phyloP scores from a whole-genome alignment of 2,797 vertebrate genomes.

The Monodelphis domestica region DNA sequence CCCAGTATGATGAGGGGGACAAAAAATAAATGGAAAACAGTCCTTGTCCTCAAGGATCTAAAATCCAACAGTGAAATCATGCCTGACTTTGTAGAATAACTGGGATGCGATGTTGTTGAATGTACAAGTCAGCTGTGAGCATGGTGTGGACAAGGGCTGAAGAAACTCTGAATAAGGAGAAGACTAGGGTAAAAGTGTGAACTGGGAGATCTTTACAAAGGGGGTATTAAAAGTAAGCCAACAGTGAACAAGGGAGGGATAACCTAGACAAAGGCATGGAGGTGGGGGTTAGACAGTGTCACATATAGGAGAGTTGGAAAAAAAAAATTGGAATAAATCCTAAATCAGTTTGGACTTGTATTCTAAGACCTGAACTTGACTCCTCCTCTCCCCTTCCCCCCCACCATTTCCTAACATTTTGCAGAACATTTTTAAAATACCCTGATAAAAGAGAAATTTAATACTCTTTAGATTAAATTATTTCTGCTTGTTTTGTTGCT shows the following conservation, averaged over 20 bases:
- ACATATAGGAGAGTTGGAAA: background rate
- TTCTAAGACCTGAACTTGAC: background rate
- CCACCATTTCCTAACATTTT: conserved; percentile 23
- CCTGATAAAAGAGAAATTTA: conserved; percentile 33
- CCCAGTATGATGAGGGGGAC: background rate
- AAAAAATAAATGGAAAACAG: background rate
- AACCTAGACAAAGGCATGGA: background rate
- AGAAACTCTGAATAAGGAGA: background rate
- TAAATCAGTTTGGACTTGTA: background rate
- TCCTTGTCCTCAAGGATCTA: background rate
- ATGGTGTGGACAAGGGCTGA: background rate
- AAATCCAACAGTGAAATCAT: background rate
- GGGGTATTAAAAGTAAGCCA: background rate
- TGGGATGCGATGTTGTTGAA: background rate
- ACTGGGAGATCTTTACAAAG: background rate
- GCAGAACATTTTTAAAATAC: conserved; percentile 45
- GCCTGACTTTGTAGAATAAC: background rate
- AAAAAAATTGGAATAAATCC: background rate
- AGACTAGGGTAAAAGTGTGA: background rate
- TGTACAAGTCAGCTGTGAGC: background rate
- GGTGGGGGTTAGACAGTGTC: background rate
- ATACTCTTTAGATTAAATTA: conserved; percentile 49
- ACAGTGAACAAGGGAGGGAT: background rate
- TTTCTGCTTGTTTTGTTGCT: conserved; percentile 65
- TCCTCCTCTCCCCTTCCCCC: background rate